Base-by-base conservation (phyloP, 2,113 vertebrate genomes). In the Pheucticus melanocephalus region DNA sequence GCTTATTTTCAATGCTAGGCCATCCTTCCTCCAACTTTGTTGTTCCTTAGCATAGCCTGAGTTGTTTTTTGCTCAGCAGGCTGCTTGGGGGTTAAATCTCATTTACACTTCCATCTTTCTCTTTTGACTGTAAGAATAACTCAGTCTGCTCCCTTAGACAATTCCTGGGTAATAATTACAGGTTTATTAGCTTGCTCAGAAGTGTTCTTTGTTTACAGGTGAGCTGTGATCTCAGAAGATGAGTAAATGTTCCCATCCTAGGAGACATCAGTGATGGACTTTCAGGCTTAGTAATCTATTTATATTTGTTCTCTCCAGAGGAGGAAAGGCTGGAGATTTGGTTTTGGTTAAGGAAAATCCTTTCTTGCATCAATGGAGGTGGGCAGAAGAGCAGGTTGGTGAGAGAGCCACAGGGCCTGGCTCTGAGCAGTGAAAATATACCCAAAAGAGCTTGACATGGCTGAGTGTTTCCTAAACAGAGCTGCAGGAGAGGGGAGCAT, bases 81-180 rank as follows among this genome's bases (percentile, higher is more conserved):
- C 33, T 91, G 69, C 24, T 35, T 6, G 1, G 59, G 45, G 10
- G 11, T 94, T 91, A 82, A 89, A 71, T 28, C 35, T 31, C 0
- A 42, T 40, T 90, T 80, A n/a, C 0, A 5, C 7, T 42, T 14
- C 6, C 65, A 50, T 77, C 30, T 86, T 84, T 72, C 75, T 95
- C 18, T 69, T 66, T 19, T 30, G 44, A 31, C 66, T 73, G 35
- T 25, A 54, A 70, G 70, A 77, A 63, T 44, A 89, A 90, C 54
- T 87, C 13, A 16, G 25, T 33, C 89, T 95, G 87, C 59, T 79
- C 47, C 39, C 15, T 76, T n/a, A 40, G 60, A 76, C 28, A 66
- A n/a, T 47, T 86, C 68, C 81, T 94, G 75, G 78, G 35, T 72
- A 57, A 90, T 95, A 92, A 92, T 57, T 94, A 82, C 73, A 83